Base-by-base conservation (phyloP, 1,140 invertebrate genomes). In the Mamestra configurata region DNA sequence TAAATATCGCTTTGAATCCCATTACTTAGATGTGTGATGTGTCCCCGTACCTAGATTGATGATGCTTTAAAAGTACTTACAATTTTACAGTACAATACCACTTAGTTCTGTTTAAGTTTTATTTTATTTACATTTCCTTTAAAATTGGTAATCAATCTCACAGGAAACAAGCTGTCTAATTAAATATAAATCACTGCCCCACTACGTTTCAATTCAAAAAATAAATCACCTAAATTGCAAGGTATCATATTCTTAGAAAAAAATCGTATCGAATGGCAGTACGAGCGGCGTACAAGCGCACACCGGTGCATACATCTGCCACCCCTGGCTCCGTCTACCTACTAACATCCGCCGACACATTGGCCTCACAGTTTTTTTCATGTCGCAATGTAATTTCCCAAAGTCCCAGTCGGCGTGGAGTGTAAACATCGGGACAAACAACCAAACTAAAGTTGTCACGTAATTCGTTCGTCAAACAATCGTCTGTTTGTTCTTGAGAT, bases 381-480 rank as follows among this genome's bases (percentile, higher is more conserved):
- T 84, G 79, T 79, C 84, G 82, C 86, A 89, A 86, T 82, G 76
- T 85, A 75, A 84, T 88, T 88, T 85, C 84, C 80, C 82, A 84
- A 84, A 82, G 81, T 77, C 86, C 79, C 80, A 83, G 73, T 64
- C 79, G 66, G 37, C 59, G 77, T 11, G 79, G 80, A 83, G 81
- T 81, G 84, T 79, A 87, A 89, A 90, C 89, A 89, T 75, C 82
- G 83, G 80, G 61, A 79, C 72, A 86, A 85, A 86, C 73, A 76
- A 64, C 57, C 83, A 82, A 88, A 90, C 83, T 80, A 87, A 89
- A 87, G 82, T 89, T 92, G 89, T 92, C 90, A 88, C 85, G 86
- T 94, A 93, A 94, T 93, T 94, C 89, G 89, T 93, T 91, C 80
- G 84, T 89, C 89, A 93, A 94, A 94, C 90, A 93, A 78, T 80